Base-by-base conservation (phyloP, 2,888 invertebrate genomes). In the Empis stercorea region DNA sequence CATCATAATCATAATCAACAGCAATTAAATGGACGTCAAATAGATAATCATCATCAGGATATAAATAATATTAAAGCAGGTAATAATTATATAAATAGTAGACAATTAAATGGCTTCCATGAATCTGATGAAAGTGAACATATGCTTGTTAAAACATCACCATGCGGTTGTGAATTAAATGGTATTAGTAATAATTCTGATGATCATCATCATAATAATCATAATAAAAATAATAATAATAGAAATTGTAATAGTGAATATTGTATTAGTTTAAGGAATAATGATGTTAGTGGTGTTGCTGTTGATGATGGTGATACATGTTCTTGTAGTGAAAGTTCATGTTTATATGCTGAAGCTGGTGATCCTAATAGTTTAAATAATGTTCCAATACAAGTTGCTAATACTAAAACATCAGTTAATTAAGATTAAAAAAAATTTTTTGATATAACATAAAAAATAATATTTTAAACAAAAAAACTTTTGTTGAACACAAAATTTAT, bases 271-370 rank as follows among this genome's bases (percentile, higher is more conserved):
- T 74, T 68, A 54, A 71, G 60, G 59, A 71, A 71, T 44, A n/a
- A n/a, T n/a, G n/a, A n/a, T n/a, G n/a, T n/a, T n/a, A n/a, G n/a
- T n/a, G n/a, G n/a, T n/a, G 72, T 71, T 40, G 71, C 70, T 44
- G 72, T 71, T 40, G 78, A 78, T 56, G 72, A 71, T 44, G 72
- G 71, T 40, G 78, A 78, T 56, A 78, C 77, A 45, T 79, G 78
- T 61, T 78, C 78, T 30, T 79, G 78, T 63, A 77, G 77, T 59
- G 78, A 78, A 57, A 76, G 77, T 15, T 76, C 76, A 42, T 78
- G 77, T 55, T 64, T 78, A 47, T 79, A 79, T 56, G 77, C 77
- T 2, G 78, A 79, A 61, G 75, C 76, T 23, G 74, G 73, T 36
- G 70, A 68, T 40, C 70, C 68, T 11, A 57, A 15, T 14, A 16